These are phyloP conservation scores for Bombus sibiricus DNA, from an alignment of 1,140 invertebrate species.

Conservation along the genomic window DNA sequence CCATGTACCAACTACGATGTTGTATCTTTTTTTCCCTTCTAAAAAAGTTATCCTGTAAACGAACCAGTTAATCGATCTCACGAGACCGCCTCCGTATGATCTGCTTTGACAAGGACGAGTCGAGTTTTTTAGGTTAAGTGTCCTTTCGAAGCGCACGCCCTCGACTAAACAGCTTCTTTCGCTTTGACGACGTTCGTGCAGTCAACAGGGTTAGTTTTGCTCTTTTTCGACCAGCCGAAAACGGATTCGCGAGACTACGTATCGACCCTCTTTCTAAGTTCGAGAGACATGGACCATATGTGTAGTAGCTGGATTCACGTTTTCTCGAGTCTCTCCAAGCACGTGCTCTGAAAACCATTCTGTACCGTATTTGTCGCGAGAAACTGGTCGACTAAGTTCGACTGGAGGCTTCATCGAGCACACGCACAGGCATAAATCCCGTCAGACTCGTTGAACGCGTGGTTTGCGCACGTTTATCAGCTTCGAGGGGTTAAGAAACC, in stretches of 20 bases:
- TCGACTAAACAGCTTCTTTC: conserved; percentile 18
- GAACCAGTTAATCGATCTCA: conserved; percentile 2
- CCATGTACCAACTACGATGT: neutral
- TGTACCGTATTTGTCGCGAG: conserved; percentile 59
- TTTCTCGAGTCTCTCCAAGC: neutral
- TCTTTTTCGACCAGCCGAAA: conserved; percentile 46
- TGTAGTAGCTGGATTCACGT: neutral
- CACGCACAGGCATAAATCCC: conserved; percentile 16
- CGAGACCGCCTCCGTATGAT: conserved; percentile 16
- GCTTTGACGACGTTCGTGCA: neutral
- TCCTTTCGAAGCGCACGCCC: conserved; percentile 14
- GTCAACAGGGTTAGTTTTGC: conserved; percentile 1
- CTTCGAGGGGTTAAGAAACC: conserved; percentile 20
- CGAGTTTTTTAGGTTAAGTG: conserved; percentile 53
- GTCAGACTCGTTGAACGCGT: neutral
- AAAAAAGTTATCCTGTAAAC: neutral
- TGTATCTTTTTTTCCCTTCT: neutral
- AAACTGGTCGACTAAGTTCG: conserved; percentile 58
- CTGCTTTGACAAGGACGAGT: conserved; percentile 36
- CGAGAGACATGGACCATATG: neutral
- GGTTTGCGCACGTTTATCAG: conserved; percentile 40
- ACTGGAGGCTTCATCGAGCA: neutral
- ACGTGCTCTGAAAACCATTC: conserved; percentile 37
- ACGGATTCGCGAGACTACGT: conserved; percentile 14
- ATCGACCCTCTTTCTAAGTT: neutral